Conservation (phyloP, 2,797 vertebrate species). For the Neoniphon sammara region DNA sequence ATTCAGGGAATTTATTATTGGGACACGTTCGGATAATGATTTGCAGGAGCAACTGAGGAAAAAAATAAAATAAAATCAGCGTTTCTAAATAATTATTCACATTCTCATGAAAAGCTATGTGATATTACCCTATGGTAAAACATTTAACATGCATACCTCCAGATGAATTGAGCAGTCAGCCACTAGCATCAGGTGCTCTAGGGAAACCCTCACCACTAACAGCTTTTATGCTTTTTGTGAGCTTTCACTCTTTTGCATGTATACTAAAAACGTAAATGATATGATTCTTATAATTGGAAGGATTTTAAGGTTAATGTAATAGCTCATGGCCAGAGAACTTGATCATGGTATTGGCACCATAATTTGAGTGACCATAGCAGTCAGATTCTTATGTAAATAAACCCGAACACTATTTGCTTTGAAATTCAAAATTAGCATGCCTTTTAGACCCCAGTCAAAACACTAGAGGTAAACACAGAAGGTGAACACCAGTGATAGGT, state of each 20-base stretch:
- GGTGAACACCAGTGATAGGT: background rate
- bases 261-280: too few relatives aligned
- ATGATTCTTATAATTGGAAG: too few relatives aligned
- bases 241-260: too few relatives aligned
- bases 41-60: constrained; percentile 8
- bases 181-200: background rate
- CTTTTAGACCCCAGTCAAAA: constrained; percentile 15
- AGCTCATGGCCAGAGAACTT: too few relatives aligned
- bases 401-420: too few relatives aligned
- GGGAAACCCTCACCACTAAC: too few relatives aligned
- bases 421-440: background rate
- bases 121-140: constrained; percentile 8
- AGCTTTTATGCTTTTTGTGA: too few relatives aligned
- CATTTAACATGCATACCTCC: background rate
- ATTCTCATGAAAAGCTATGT: background rate
- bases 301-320: too few relatives aligned
- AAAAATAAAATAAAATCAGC: background rate
- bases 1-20: constrained; percentile 22
- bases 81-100: constrained; percentile 2
- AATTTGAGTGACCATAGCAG: too few relatives aligned
- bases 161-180: background rate
- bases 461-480: background rate
- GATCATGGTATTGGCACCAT: too few relatives aligned
- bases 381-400: too few relatives aligned
- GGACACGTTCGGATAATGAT: constrained; percentile 15